Evolutionary conservation across 2,888 invertebrate species (phyloP).

Genomic region (Brachyopa scutellaris): DNA sequence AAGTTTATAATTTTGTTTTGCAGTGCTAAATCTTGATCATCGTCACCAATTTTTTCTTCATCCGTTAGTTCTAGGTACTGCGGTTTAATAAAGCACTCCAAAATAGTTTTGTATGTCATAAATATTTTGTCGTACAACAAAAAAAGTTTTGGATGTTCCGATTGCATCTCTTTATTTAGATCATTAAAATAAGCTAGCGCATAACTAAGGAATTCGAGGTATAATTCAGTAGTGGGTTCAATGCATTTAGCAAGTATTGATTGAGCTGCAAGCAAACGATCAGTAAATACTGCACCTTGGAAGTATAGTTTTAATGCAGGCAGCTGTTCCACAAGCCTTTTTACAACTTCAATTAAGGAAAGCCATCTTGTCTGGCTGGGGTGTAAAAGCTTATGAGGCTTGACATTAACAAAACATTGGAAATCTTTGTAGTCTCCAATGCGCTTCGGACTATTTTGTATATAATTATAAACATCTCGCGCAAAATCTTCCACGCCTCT

Average conservation of each 20-base stretch:
- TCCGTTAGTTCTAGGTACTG: constrained; percentile 1
- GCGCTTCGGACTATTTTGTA: constrained; percentile 8
- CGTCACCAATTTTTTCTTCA: neutral
- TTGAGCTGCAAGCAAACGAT: constrained; percentile 11
- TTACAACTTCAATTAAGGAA: constrained; percentile 2
- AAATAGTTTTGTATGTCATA: constrained; percentile 4
- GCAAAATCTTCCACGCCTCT: neutral
- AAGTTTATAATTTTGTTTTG: neutral
- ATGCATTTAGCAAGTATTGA: constrained; percentile 3
- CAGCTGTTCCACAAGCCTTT: constrained; percentile 5
- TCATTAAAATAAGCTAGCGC: constrained; percentile 5
- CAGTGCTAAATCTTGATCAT: neutral
- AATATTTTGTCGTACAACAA: constrained; percentile 5
- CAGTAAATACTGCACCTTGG: constrained; percentile 2
- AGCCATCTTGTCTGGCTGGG: neutral
- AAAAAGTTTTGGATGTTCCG: neutral
- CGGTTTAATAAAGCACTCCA: neutral
- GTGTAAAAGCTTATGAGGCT: constrained; percentile 12
- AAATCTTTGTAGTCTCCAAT: constrained; percentile 3
- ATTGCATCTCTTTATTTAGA: constrained; percentile 6
- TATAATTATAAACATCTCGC: neutral
- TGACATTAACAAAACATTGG: constrained; percentile 2
- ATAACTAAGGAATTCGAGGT: neutral
- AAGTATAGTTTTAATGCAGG: constrained; percentile 2
- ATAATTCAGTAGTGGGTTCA: constrained; percentile 1